phyloP scores from a whole-genome alignment of 2,113 vertebrate genomes.

The Catharus minimus region DNA sequence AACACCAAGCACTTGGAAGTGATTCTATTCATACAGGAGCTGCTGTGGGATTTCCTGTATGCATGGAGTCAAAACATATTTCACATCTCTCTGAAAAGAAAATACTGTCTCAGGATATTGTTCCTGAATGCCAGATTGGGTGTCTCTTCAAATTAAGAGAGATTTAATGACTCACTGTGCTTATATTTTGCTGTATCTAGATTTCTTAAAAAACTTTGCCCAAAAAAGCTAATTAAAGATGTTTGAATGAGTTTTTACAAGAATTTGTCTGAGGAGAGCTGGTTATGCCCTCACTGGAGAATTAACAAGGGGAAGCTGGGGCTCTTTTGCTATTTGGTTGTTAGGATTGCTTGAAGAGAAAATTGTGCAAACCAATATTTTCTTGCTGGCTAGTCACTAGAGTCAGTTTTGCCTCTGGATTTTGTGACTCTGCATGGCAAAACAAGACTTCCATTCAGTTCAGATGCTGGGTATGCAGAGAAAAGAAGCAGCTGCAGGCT shows the following conservation, averaged over 20 bases:
- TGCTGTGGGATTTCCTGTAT: background rate
- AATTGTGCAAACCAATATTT: background rate
- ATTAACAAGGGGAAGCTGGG: background rate
- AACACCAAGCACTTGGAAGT: background rate
- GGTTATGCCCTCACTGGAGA: background rate
- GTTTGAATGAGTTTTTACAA: background rate
- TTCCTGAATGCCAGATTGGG: background rate
- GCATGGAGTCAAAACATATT: background rate
- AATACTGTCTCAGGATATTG: background rate
- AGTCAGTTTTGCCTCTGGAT: background rate
- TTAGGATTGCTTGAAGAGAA: conserved; percentile 10
- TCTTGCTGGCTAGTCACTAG: background rate
- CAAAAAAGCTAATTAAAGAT: background rate
- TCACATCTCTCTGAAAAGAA: background rate
- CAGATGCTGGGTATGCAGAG: accelerated
- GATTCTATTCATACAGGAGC: background rate
- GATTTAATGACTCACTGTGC: background rate
- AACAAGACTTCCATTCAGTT: background rate
- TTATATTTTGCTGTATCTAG: background rate
- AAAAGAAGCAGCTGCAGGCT: background rate
- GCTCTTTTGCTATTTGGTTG: background rate
- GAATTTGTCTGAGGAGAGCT: background rate
- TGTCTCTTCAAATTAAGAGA: background rate
- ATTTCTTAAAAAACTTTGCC: background rate
- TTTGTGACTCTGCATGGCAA: background rate